Evolutionary conservation across 1,140 invertebrate genomes (phyloP).

Genomic region (Drosophila burlai): DNA sequence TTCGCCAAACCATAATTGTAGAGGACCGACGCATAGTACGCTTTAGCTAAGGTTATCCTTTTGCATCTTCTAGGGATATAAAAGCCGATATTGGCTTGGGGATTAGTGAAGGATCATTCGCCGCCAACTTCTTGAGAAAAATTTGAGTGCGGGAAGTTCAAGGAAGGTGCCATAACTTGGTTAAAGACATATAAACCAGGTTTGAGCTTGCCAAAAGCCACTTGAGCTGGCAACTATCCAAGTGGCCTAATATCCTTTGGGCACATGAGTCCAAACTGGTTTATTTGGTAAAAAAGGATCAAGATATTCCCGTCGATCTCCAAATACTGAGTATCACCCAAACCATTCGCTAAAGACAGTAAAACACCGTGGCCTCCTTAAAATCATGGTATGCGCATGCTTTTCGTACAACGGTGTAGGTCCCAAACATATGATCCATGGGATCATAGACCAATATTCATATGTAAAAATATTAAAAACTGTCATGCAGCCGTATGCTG

Average conservation of each 20-base stretch:
- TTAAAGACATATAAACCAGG: no score
- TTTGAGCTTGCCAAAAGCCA: background rate
- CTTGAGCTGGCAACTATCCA: background rate
- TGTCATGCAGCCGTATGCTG: background rate
- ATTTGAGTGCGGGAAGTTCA: background rate
- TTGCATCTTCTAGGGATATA: no score
- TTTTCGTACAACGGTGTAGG: constrained; percentile 2
- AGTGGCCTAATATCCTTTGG: background rate
- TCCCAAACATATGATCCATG: constrained; percentile 2
- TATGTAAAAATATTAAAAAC: constrained; percentile 3
- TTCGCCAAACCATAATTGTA: no score
- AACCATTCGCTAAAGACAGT: background rate
- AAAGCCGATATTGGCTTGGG: no score
- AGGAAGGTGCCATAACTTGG: no score
- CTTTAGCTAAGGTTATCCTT: no score
- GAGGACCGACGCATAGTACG: no score
- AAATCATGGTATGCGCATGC: constrained; percentile 3
- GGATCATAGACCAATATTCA: background rate
- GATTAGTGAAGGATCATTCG: background rate
- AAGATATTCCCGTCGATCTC: background rate
- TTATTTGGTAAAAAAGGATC: background rate
- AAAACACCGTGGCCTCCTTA: constrained; percentile 2
- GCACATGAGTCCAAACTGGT: background rate
- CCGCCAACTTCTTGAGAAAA: background rate
- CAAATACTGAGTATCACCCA: background rate